Base-by-base conservation (phyloP, 1,140 invertebrate genomes). In the Galleria mellonella region DNA sequence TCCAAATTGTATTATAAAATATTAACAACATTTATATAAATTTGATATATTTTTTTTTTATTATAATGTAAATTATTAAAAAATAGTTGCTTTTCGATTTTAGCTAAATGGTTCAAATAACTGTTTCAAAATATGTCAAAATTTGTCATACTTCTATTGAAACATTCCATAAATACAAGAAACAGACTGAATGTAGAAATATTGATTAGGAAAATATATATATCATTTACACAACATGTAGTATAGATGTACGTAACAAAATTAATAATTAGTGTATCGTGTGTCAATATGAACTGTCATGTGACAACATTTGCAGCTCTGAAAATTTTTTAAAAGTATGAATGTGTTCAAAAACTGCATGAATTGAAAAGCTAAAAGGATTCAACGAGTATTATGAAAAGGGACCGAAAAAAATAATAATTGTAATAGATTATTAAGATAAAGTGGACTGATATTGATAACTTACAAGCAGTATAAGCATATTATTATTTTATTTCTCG, bases 321-420 rank as follows among this genome's bases (percentile, higher is more conserved):
- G 2, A 23, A 23, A 3, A 23, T 3, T 23, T 2, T 3, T 23
- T 23, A 23, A 3, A 23, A 23, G 17, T 23, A 23, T 23, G 17
- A 23, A 23, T 23, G 17, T 23, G 2, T 23, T 23, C 17, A 6
- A 29, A 29, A 30, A 40, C n/a, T 12, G 28, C 4, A 29, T 12
- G 42, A 28, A 12, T 23, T 1, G 42, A 43, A 15, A 43, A 35
- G 32, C 9, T 17, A 32, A 5, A 47, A n/a, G n/a, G 12, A 9
- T 17, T 43, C 29, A 46, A 32, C 42, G 53, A 66, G 60, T 63
- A 67, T 66, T 69, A 64, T 41, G 47, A 61, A 41, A 51, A 54
- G 71, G 71, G 67, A 71, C 71, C 71, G 62, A 73, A 71, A 59
- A 49, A 32, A 3, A 23, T 3, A n/a, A 51, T 62, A 47, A 51